phyloP scores from a whole-genome alignment of 2,888 invertebrate genomes.

The Scaptomyza reducta region DNA sequence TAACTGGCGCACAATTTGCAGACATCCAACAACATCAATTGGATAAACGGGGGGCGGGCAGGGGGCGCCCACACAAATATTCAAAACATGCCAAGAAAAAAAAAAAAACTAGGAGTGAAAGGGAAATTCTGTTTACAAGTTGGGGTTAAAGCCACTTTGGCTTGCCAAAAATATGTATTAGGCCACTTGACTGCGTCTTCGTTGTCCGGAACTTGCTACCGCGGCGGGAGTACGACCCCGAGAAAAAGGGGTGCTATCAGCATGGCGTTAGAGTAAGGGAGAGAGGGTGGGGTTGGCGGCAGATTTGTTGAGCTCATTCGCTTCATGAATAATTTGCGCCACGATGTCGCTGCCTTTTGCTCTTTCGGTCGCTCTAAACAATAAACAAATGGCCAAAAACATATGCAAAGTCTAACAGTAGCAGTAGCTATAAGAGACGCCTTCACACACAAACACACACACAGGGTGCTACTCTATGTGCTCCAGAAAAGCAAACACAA shows the following conservation, averaged over 20 bases:
- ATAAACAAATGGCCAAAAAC: constrained; percentile 78
- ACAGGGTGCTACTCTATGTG: not conserved
- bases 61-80: constrained; percentile 55
- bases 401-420: constrained; percentile 60
- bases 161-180: constrained; percentile 75
- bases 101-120: constrained; percentile 13
- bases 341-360: constrained; percentile 65
- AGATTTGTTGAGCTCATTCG: constrained; percentile 78
- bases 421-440: constrained; percentile 2
- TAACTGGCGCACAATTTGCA: constrained; percentile 71
- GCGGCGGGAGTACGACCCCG: constrained; percentile 7
- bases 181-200: constrained; percentile 68
- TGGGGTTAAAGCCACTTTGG: constrained; percentile 59
- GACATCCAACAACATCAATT: constrained; percentile 29
- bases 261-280: not conserved
- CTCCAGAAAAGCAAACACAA: not conserved
- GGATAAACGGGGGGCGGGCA: not conserved
- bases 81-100: constrained; percentile 61
- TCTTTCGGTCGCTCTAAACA: constrained; percentile 57
- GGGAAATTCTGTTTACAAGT: constrained; percentile 37
- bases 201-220: constrained; percentile 6
- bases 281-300: constrained; percentile 3
- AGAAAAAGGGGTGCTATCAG: constrained; percentile 11
- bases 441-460: not conserved
- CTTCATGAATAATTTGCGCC: constrained; percentile 78